Conservation (phyloP, 2,797 vertebrate genomes). For the Simalia tracyae region DNA sequence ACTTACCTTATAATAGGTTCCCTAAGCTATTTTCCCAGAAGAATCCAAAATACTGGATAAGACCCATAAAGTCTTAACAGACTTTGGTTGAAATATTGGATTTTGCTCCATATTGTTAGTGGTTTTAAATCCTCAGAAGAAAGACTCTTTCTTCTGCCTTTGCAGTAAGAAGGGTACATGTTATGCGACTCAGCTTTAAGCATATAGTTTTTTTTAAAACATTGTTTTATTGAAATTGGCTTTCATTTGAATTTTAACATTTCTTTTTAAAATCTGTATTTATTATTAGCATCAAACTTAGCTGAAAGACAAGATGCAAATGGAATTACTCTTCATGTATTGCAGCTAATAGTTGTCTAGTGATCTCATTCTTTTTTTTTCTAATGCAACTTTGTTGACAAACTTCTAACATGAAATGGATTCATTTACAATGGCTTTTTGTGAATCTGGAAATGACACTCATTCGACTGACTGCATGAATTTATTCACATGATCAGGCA, state of each 20-base stretch:
- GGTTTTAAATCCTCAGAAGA: background rate
- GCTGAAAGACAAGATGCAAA: background rate
- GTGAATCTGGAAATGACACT: background rate
- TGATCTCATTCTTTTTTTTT: background rate
- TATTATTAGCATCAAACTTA: background rate
- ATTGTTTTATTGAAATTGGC: background rate
- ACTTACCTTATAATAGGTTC: background rate
- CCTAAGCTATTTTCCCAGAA: too few relatives aligned
- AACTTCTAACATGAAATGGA: background rate
- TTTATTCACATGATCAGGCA: conserved; percentile 1
- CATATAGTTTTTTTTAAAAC: background rate
- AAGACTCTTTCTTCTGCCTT: background rate
- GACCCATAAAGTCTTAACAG: too few relatives aligned
- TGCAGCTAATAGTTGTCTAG: background rate
- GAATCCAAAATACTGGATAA: background rate
- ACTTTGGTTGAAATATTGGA: background rate
- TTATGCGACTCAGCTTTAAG: background rate
- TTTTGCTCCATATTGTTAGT: background rate
- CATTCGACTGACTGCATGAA: background rate
- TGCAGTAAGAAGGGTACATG: background rate
- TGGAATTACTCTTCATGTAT: background rate
- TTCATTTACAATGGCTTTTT: background rate
- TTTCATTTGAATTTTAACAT: background rate
- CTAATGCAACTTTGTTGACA: background rate
- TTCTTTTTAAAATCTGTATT: background rate